Evolutionary conservation across 2,888 invertebrate species (phyloP).

Genomic region (Hemistola chrysoprasaria): DNA sequence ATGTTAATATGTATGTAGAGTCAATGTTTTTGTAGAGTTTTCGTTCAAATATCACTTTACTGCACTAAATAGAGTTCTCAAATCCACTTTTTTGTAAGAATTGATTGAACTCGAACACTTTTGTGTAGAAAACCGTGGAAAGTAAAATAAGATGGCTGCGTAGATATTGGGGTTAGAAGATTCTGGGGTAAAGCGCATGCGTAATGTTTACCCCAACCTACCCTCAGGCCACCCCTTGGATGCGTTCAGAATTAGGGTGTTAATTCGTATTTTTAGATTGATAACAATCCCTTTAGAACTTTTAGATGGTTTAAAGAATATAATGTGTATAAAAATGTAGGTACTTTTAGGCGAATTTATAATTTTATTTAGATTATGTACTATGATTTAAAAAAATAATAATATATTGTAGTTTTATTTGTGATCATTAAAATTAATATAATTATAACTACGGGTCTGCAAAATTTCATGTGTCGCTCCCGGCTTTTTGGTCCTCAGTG

Average conservation of each 20-base stretch:
- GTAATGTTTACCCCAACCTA: constrained; percentile 34
- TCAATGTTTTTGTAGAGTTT: constrained; percentile 23
- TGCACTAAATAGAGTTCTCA: constrained; percentile 22
- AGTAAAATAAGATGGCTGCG: constrained; percentile 66
- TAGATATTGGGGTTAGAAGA: constrained; percentile 57
- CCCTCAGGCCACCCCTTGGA: constrained; percentile 33
- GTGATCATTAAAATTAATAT: no score
- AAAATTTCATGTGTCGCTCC: no score
- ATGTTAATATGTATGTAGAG: not conserved
- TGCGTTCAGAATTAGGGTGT: constrained; percentile 48
- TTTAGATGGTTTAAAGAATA: no score
- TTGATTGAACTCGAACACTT: constrained; percentile 14
- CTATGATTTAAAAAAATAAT: no score
- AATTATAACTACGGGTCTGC: no score
- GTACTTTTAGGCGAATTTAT: no score
- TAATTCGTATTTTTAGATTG: not conserved
- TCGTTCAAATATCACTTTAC: constrained; percentile 33
- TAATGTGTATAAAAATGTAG: not conserved
- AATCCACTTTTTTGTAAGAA: constrained; percentile 15
- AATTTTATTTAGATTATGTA: no score
- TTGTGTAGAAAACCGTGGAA: constrained; percentile 30
- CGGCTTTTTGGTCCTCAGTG: no score
- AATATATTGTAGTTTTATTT: not conserved
- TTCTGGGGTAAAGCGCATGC: constrained; percentile 52
- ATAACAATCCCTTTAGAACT: no score